A percentile compares a stretch with the other conserved stretches of the same genome.
These are phyloP conservation scores for Panorpa germanica DNA, from an alignment of 2,888 invertebrate species.

Conservation along the genomic window DNA sequence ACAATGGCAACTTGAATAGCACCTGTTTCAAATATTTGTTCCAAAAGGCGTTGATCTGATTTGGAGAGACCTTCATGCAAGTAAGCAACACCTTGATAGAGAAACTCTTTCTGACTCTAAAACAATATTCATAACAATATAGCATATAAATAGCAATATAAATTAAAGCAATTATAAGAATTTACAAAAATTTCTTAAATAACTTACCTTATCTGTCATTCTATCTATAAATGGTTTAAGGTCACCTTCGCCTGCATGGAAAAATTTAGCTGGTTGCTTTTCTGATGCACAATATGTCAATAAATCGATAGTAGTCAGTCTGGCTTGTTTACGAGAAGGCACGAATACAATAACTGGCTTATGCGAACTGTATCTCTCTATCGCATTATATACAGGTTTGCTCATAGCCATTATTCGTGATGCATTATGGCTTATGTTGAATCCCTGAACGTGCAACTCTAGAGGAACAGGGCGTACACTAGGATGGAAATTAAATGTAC, in stretches of 20 bases:
- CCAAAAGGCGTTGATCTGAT: constrained; percentile 75
- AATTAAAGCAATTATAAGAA: constrained; percentile 1
- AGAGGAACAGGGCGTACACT: constrained; percentile 89
- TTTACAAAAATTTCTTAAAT: background rate
- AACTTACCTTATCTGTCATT: constrained; percentile 61
- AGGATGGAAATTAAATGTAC: constrained; percentile 97
- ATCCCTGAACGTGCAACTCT: constrained; percentile 90
- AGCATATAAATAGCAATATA: constrained; percentile 1
- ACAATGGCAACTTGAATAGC: constrained; percentile 88
- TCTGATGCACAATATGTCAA: constrained; percentile 88
- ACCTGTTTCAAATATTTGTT: constrained; percentile 82
- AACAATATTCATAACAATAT: constrained; percentile 14
- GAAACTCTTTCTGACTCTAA: constrained; percentile 75
- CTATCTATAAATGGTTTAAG: constrained; percentile 76
- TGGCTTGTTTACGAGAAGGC: constrained; percentile 75
- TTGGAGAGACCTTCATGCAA: constrained; percentile 84
- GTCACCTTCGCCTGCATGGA: constrained; percentile 73
- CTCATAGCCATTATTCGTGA: constrained; percentile 95
- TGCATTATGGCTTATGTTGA: constrained; percentile 94
- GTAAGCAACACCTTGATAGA: constrained; percentile 91
- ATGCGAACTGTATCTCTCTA: constrained; percentile 62
- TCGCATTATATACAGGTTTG: constrained; percentile 90
- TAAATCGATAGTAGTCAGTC: constrained; percentile 90
- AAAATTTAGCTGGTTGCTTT: constrained; percentile 67
- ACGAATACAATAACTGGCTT: constrained; percentile 83